Conservation (phyloP, 2,888 invertebrate genomes). For the Strigamia crassipes region DNA sequence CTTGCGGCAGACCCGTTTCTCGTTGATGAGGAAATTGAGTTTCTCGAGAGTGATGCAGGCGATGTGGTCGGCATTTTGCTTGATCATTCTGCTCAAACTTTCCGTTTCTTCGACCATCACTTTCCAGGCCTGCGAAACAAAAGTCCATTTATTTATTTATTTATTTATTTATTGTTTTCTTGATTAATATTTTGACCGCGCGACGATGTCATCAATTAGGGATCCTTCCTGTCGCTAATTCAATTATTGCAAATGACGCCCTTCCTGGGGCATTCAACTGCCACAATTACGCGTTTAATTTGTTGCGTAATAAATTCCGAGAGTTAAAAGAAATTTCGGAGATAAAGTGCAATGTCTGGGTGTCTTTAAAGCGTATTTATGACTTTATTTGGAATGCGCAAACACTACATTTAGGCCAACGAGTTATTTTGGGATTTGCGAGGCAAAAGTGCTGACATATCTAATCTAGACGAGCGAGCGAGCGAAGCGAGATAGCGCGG, state of each 20-base stretch:
- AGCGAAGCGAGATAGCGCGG: no score
- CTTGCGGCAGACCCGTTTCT: constrained; percentile 84
- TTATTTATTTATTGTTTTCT: no score
- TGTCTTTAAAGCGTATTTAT: not conserved
- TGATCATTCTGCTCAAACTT: constrained; percentile 78
- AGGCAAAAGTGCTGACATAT: not conserved
- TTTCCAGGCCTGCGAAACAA: constrained; percentile 71
- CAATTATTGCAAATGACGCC: not conserved
- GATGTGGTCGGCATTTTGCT: constrained; percentile 81
- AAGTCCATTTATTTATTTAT: not conserved
- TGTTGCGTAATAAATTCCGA: not conserved
- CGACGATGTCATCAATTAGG: not conserved
- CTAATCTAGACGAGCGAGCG: not conserved
- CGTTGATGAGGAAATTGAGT: constrained; percentile 77
- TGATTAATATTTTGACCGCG: no score
- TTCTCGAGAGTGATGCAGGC: constrained; percentile 82
- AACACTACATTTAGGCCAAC: not conserved
- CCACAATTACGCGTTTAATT: not conserved
- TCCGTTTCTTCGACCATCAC: constrained; percentile 89
- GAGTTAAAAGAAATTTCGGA: not conserved
- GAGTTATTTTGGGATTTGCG: not conserved
- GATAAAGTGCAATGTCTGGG: not conserved
- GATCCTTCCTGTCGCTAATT: not conserved
- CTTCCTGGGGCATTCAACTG: constrained; percentile 19
- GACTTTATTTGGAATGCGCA: not conserved